Base-by-base conservation (phyloP, 1,140 invertebrate species). In the Eurosta solidaginis region DNA sequence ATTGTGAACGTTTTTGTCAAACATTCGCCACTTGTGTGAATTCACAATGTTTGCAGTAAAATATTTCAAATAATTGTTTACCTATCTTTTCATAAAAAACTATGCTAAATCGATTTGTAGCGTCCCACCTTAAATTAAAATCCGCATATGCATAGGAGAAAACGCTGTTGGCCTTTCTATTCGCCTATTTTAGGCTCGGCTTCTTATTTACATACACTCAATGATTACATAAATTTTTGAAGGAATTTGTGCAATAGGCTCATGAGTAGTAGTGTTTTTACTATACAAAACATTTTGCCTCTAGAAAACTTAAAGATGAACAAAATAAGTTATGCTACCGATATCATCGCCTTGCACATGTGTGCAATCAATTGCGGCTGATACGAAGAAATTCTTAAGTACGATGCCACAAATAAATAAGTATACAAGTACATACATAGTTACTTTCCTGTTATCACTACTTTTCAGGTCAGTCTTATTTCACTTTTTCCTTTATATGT, bases 391-490 rank as follows among this genome's bases (percentile, higher is more conserved):
- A 36, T 33, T 68, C 17, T 9, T 45, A 45, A 45, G 17, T 45
- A 45, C 17, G 44, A 9, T n/a, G n/a, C n/a, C n/a, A n/a, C n/a
- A n/a, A n/a, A n/a, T n/a, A n/a, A n/a, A n/a, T n/a, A n/a, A n/a
- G n/a, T n/a, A n/a, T n/a, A n/a, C 17, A 17, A 42, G 36, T 22
- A 22, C 33, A 47, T 54, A 76, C 49, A 76, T 42, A 44, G 49
- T 49, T 42, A 49, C 49, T 79, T 79, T 49, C 75, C 74, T 76
- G 74, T 79, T 79, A 79, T 79, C 78, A 40, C 12, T 45, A 54
- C 10, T 44, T 54, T 78, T 20, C 77, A 78, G 77, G 68, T 68
- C 27, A 22, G 73, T 45, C 27, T 6, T 4, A 2, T n/a, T 12
- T 1, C 29, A 29, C 3, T 3, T 29, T 12, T 12, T 12, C 50